These are phyloP conservation scores for Aegithalos caudatus DNA, from an alignment of 2,113 vertebrate species.

Conservation along the genomic window DNA sequence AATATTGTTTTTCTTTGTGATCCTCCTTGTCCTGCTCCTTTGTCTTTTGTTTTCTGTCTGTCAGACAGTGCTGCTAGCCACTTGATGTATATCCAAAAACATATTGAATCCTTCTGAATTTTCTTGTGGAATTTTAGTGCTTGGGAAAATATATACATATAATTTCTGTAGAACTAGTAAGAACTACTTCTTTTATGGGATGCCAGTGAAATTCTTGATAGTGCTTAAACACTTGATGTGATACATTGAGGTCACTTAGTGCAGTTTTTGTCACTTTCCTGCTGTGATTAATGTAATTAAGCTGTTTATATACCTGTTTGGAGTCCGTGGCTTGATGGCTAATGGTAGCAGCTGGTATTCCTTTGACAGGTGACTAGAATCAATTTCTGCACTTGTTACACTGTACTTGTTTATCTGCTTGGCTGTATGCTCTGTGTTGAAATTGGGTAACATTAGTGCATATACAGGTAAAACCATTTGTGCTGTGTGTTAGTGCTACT, in stretches of 20 bases:
- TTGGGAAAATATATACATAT: neutral
- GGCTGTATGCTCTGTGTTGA: neutral
- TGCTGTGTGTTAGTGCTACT: neutral
- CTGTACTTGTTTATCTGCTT: neutral
- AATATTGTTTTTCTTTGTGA: neutral
- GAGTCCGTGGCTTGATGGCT: neutral
- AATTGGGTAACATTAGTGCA: neutral
- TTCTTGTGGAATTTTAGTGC: neutral
- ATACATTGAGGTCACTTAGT: neutral
- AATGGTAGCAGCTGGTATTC: neutral
- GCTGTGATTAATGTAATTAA: neutral
- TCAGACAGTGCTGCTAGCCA: neutral
- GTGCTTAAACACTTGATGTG: neutral
- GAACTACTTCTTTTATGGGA: neutral
- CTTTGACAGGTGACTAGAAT: neutral
- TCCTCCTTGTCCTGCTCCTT: neutral
- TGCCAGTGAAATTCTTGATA: neutral
- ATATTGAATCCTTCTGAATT: neutral
- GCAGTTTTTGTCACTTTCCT: neutral
- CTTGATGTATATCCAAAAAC: neutral
- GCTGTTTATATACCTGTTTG: neutral
- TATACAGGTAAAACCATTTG: neutral
- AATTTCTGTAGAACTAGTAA: neutral
- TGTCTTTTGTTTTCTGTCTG: neutral
- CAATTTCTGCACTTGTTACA: neutral